Conservation (phyloP, 1,140 invertebrate species). For the Dendroctonus ponderosae region DNA sequence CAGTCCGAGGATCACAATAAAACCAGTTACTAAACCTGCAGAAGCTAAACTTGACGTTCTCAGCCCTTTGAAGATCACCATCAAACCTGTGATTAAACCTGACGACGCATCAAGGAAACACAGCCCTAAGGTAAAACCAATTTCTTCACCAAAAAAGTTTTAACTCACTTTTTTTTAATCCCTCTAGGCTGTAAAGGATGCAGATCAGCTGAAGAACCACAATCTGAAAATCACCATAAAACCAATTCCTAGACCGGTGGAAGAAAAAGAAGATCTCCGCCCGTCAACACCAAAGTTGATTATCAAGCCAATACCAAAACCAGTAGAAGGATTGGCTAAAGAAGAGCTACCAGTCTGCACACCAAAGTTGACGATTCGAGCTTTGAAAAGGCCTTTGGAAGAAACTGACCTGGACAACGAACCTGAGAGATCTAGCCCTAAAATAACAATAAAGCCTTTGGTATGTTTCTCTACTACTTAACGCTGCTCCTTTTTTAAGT, state of each 20-base stretch:
- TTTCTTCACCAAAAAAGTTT: slow-evolving; percentile 34
- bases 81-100: slow-evolving; percentile 45
- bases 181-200: slow-evolving; percentile 34
- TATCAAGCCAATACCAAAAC: slow-evolving; percentile 38
- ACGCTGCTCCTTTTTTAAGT: neutral
- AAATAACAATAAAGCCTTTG: slow-evolving; percentile 49
- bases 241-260: slow-evolving; percentile 41
- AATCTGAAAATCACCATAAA: slow-evolving; percentile 48
- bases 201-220: slow-evolving; percentile 24
- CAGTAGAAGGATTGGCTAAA: slow-evolving; percentile 24
- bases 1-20: slow-evolving; percentile 48
- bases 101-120: slow-evolving; percentile 42
- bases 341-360: slow-evolving; percentile 34
- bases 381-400: slow-evolving; percentile 35
- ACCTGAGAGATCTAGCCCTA: slow-evolving; percentile 43
- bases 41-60: slow-evolving; percentile 31
- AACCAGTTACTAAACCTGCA: slow-evolving; percentile 45
- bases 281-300: slow-evolving; percentile 28
- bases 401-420: slow-evolving; percentile 24
- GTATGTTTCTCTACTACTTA: neutral
- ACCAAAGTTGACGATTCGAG: slow-evolving; percentile 49
- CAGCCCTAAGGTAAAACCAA: slow-evolving; percentile 42
- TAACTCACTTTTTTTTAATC: slow-evolving; percentile 36
- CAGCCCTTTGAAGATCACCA: slow-evolving; percentile 46
- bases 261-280: slow-evolving; percentile 36